Evolutionary conservation across 2,888 invertebrate genomes (phyloP), one percentile per base, ranked within the genome.

Genomic region (Drosophila anomalata): DNA sequence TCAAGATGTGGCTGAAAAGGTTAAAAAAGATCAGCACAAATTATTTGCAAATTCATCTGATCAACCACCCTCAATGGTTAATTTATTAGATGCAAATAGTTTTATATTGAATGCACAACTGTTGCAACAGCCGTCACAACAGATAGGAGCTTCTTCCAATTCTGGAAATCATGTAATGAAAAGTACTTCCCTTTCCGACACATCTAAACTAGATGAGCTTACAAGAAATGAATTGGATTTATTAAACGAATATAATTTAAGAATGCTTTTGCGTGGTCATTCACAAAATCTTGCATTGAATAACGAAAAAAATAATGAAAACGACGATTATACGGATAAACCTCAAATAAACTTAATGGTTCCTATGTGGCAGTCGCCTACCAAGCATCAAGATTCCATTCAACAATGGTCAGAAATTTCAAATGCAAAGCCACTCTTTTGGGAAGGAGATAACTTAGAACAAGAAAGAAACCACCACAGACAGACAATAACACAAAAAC

Each of bases 231-330:
- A 78, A 20, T 74, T 81, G 22, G 89, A 90, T 29, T 52, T 90
- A 11, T 44, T 90, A 9, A 90, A 87, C 50, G 90, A 90, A 65
- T 84, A 88, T 29, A 90, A 89, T 69, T 79, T 90, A 33, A 76
- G 88, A 29, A 88, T 90, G 87, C 65, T 90, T 59, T 56, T 90
- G 50, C 75, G 82, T 5, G 83, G 89, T 3, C 73, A 77, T 17
- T 42, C 53, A 39, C 66, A 47, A 20, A 42, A 47, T 24, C 14
- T 46, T 11, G 24, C 24, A 9, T 33, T 33, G 33, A 20, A 8
- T 12, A 24, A 17, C 39, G 44, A 46, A n/a, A 67, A 20, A 56
- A 9, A 29, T 8, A 52, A 85, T 7, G 73, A 44, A 6, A 11
- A 17, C 7, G 63, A 69, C 22, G 89, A 89, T 50, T 90, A 83